Base-by-base conservation (phyloP, 2,113 vertebrate species). In the Burhinus oedicnemus region DNA sequence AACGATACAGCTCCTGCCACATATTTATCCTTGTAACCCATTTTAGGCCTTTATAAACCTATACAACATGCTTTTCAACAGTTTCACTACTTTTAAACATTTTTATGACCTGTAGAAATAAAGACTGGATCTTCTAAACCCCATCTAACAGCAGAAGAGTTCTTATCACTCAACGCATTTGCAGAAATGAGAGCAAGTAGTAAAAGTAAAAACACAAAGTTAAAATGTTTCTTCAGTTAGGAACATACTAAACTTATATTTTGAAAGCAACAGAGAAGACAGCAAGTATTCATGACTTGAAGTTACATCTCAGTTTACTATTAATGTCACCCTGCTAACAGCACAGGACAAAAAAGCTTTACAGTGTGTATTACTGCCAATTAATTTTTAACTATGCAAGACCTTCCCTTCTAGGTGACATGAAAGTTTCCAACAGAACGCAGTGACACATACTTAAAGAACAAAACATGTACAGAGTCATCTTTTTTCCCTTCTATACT, bases 351-450 rank as follows among this genome's bases (percentile, higher is more conserved):
- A 64, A 85, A 93, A 79, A 52, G 3, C 70, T 72, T 85, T 88
- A 49, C 32, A 40, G 15, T 52, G 5, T 27, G 14, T 54, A 38
- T n/a, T 74, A 47, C 57, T 60, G 22, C 32, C 34, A 89, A 58
- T 85, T 90, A 88, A 52, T 88, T 93, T 34, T 80, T 77, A 40
- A 30, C 25, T 86, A 9, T 44, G 42, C 45, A 83, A 83, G 64
- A 74, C 27, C 44, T 90, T 89, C 23, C 38, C 38, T 90, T 83
- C 44, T 65, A 77, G 66, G 54, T 89, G 75, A 77, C 10, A 5
- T 72, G 71, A 47, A 91, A 36, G 13, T 86, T 94, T 79, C 69
- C 65, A 93, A 51, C 22, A 76, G 65, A 85, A 92, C 29, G 52
- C 69, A 88, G 61, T 0, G 2, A 71, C 74, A 66, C 23, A 19